Conservation (phyloP, 2,888 invertebrate genomes). For the Molanna angustata region DNA sequence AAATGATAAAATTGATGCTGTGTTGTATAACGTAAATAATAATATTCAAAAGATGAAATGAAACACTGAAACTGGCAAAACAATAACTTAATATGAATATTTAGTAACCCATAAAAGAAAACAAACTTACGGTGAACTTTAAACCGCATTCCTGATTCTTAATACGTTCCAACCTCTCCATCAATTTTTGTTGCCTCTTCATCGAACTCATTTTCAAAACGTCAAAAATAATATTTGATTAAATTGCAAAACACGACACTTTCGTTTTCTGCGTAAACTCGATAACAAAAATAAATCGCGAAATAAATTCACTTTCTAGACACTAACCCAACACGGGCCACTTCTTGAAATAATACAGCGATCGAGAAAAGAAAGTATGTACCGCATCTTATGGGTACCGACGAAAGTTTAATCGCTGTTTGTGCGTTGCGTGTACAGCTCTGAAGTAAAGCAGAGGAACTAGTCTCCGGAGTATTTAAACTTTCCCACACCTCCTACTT, state of each 20-base stretch:
- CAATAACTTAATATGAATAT: background rate
- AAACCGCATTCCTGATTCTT: constrained; percentile 49
- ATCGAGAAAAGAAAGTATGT: constrained; percentile 17
- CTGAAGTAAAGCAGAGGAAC: constrained; percentile 14
- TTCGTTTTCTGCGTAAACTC: background rate
- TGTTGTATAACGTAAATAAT: no score
- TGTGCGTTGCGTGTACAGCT: constrained; percentile 5
- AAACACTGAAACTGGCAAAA: background rate
- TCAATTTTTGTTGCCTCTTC: constrained; percentile 48
- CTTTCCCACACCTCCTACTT: constrained; percentile 24
- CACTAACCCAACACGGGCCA: background rate
- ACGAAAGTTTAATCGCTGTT: background rate
- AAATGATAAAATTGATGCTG: no score
- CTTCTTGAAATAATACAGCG: background rate
- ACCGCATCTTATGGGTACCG: constrained; percentile 1
- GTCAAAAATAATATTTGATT: background rate
- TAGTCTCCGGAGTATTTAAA: constrained; percentile 22
- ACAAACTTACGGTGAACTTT: constrained; percentile 38
- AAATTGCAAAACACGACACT: constrained; percentile 1
- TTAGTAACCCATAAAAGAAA: background rate
- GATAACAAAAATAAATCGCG: constrained; percentile 9
- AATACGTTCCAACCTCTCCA: constrained; percentile 49
- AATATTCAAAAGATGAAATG: background rate
- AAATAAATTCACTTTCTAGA: constrained; percentile 20
- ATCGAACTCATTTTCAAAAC: constrained; percentile 47